These are phyloP conservation scores for Sula dactylatra DNA, from an alignment of 2,113 vertebrate genomes.

Conservation along the genomic window DNA sequence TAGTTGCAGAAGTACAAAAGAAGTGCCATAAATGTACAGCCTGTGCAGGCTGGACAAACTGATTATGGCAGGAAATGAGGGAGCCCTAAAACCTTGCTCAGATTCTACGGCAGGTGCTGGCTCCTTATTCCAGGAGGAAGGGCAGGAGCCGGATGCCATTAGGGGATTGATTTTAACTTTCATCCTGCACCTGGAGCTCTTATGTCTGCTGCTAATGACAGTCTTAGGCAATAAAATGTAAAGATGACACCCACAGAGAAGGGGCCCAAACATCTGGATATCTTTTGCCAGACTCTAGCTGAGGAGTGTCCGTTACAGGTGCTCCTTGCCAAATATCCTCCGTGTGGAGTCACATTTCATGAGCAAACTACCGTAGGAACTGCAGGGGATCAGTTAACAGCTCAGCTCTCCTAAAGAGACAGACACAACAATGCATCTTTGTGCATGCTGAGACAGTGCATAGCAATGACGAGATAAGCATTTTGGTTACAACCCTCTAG, in stretches of 20 bases:
- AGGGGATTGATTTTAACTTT: neutral
- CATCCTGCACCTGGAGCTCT: neutral
- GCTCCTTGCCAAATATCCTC: neutral
- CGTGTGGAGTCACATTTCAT: neutral
- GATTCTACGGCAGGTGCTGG: neutral
- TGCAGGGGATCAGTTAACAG: conserved; percentile 10
- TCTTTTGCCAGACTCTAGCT: neutral
- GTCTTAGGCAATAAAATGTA: neutral
- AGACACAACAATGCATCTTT: neutral
- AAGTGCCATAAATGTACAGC: neutral
- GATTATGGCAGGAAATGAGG: neutral
- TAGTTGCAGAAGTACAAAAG: neutral
- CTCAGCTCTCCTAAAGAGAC: neutral
- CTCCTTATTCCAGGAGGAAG: neutral
- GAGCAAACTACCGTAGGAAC: neutral
- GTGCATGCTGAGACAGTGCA: neutral
- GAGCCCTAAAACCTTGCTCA: neutral
- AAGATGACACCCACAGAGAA: neutral
- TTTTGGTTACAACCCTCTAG: neutral
- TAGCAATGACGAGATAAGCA: neutral
- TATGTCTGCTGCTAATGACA: neutral
- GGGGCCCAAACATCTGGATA: neutral
- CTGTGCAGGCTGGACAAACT: neutral
- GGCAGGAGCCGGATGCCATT: neutral
- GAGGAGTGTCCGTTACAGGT: neutral